These are phyloP conservation scores for Corythornis cristatus DNA, from an alignment of 2,113 vertebrate genomes.

Conservation along the genomic window DNA sequence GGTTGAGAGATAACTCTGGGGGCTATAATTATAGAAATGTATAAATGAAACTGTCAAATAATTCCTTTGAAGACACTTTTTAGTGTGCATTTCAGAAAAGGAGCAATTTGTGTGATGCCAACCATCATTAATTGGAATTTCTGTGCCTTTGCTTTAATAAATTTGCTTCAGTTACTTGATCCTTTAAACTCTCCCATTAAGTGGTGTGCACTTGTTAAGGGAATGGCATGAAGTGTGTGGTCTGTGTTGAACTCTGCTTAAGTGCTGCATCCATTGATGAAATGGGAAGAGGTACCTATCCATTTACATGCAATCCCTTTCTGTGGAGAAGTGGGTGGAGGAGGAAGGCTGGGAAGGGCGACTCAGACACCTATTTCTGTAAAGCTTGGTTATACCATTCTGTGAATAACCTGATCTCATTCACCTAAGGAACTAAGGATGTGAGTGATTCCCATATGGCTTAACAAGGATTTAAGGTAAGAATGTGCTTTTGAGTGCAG, in stretches of 20 bases:
- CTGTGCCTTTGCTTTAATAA: conserved; percentile 62
- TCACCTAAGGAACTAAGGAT: not conserved
- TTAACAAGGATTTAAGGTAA: not conserved
- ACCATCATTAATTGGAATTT: conserved; percentile 74
- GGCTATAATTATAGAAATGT: conserved; percentile 51
- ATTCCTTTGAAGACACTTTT: conserved; percentile 67
- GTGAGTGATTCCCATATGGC: not conserved
- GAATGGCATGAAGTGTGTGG: not conserved
- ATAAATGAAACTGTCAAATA: conserved; percentile 63
- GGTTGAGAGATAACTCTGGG: conserved; percentile 42
- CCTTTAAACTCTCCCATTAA: conserved; percentile 47
- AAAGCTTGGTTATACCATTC: not conserved
- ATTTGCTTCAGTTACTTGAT: conserved; percentile 58
- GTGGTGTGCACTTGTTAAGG: conserved; percentile 2
- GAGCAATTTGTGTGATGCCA: conserved; percentile 67
- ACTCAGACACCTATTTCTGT: not conserved
- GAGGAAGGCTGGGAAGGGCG: not conserved
- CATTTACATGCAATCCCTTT: accelerated
- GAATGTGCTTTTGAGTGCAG: not conserved
- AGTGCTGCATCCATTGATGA: not conserved
- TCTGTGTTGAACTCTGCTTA: not conserved
- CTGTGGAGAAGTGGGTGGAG: not conserved
- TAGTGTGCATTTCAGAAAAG: conserved; percentile 64
- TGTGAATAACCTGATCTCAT: not conserved
- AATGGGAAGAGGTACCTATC: not conserved